phyloP scores from a whole-genome alignment of 2,888 invertebrate species.

The Nebria salina region DNA sequence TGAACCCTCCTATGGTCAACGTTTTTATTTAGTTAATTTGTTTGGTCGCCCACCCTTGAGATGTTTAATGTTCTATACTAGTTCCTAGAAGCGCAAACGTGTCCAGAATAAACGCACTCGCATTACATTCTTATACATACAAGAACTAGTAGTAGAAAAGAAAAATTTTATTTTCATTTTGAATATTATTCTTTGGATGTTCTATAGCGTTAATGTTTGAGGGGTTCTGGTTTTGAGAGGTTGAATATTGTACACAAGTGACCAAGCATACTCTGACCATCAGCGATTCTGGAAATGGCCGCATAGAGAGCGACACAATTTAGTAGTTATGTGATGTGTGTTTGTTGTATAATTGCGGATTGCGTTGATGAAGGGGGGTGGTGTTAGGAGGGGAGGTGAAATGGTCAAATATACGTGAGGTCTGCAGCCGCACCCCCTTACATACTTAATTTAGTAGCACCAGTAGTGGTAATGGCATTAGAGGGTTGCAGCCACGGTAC shows the following conservation, averaged over 20 bases:
- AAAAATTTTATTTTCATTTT: no score
- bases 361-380: background rate
- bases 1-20: background rate
- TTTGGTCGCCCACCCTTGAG: constrained; percentile 13
- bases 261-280: background rate
- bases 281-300: background rate
- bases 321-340: background rate
- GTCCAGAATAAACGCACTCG: background rate
- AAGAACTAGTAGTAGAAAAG: no score
- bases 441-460: constrained; percentile 50
- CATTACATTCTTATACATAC: background rate
- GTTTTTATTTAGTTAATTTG: constrained; percentile 18
- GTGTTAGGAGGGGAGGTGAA: background rate
- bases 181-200: background rate
- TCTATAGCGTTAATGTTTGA: background rate
- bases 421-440: constrained; percentile 14
- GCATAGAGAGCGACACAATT: constrained; percentile 7
- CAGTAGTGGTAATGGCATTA: constrained; percentile 50
- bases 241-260: constrained; percentile 1
- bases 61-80: constrained; percentile 13
- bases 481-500: constrained; percentile 49
- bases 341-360: background rate
- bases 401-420: background rate
- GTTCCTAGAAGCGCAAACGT: background rate
- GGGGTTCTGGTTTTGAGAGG: background rate